Evolutionary conservation across 2,888 invertebrate genomes (phyloP).

Genomic region (Pseudococcus jackbeardsleyi): DNA sequence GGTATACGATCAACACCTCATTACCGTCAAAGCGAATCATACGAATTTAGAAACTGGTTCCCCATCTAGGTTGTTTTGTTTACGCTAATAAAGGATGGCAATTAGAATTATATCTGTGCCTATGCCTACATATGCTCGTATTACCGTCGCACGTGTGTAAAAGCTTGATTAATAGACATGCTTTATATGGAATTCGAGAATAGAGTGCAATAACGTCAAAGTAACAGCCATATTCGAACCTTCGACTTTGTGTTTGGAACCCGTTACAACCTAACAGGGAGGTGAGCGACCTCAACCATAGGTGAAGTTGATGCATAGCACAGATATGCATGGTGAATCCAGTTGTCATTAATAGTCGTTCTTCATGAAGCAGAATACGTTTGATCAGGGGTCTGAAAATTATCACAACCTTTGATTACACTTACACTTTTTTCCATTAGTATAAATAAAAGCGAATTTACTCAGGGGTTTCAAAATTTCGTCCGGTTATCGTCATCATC

Average conservation of each 20-base stretch:
- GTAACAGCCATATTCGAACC: conserved; percentile 48
- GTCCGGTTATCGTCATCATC: background rate
- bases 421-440: background rate
- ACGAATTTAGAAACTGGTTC: conserved; percentile 51
- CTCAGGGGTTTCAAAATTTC: background rate
- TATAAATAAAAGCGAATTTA: background rate
- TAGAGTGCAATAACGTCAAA: conserved; percentile 24
- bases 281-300: conserved; percentile 50
- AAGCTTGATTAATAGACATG: conserved; percentile 46
- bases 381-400: conserved; percentile 29
- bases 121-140: background rate
- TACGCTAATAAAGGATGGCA: conserved; percentile 47
- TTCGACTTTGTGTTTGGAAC: conserved; percentile 41
- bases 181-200: conserved; percentile 43
- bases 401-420: conserved; percentile 16
- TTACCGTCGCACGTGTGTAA: background rate
- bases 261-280: conserved; percentile 55
- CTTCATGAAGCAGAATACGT: conserved; percentile 29
- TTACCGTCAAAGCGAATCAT: conserved; percentile 18
- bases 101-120: conserved; percentile 30
- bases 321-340: conserved; percentile 43
- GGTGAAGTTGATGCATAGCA: conserved; percentile 49
- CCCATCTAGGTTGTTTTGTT: conserved; percentile 2
- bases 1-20: conserved; percentile 36
- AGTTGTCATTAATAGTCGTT: conserved; percentile 49